phyloP scores from a whole-genome alignment of 2,113 vertebrate species.

The Danionella cerebrum region DNA sequence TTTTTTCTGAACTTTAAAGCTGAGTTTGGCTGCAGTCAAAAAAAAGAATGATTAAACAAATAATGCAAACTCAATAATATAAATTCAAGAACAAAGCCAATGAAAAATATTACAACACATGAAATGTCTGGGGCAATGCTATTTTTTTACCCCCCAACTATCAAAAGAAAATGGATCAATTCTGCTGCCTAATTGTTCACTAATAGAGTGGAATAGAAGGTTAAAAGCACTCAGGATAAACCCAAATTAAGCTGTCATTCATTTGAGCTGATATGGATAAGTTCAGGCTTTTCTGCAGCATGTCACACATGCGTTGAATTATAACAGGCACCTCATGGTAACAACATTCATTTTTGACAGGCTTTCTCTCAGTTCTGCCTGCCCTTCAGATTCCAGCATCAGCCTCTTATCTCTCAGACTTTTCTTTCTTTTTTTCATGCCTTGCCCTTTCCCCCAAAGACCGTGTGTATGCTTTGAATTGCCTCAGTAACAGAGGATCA shows the following conservation, averaged over 20 bases:
- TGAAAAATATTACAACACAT: no score
- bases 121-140: no score
- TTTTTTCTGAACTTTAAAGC: no score
- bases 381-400: conserved; percentile 41
- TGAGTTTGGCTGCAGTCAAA: no score
- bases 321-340: conserved; percentile 15
- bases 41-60: no score
- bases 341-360: conserved; percentile 43
- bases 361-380: conserved; percentile 31
- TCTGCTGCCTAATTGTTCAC: neutral
- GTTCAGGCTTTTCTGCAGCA: conserved; percentile 14
- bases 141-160: no score
- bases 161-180: neutral
- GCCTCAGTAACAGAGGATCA: conserved; percentile 58
- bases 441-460: conserved; percentile 49
- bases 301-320: conserved; percentile 17
- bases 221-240: conserved; percentile 5
- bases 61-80: no score
- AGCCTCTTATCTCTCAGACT: conserved; percentile 46
- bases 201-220: conserved; percentile 3
- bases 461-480: conserved; percentile 50
- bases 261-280: neutral
- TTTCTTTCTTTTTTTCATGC: conserved; percentile 41
- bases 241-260: conserved; percentile 17
- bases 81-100: no score